Percentiles rank a stretch among this genome's conserved stretches.
phyloP scores from a whole-genome alignment of 2,888 invertebrate species.

The Nematopogon swammerdamellus region DNA sequence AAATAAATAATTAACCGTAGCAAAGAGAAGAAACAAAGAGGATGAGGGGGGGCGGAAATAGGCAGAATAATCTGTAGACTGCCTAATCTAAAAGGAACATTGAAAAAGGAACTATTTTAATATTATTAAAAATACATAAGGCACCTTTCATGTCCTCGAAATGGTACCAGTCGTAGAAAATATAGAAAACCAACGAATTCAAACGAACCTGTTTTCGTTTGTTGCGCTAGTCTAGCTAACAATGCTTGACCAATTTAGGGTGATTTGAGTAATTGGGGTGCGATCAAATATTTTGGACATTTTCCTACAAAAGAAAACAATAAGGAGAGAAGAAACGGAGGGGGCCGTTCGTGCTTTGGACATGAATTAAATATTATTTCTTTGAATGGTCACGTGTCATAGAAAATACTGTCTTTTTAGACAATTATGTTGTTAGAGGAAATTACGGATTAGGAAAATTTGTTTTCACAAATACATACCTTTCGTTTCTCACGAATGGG shows the following conservation, averaged over 20 bases:
- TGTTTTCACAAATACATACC: background rate
- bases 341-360: background rate
- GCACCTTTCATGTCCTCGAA: no score
- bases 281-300: background rate
- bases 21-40: no score
- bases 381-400: constrained; percentile 5
- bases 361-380: background rate
- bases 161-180: no score
- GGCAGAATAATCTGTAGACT: no score
- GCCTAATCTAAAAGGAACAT: no score
- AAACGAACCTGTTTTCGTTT: background rate
- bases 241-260: background rate
- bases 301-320: background rate
- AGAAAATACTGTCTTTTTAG: background rate
- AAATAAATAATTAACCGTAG: no score
- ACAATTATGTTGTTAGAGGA: background rate
- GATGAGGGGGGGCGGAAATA: no score
- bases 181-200: background rate
- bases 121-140: no score
- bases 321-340: background rate
- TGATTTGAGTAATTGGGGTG: background rate
- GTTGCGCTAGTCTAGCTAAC: background rate
- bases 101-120: no score
- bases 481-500: no score
- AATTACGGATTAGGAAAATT: background rate